Conservation (phyloP, 2,113 vertebrate genomes). For the Mustelus asterias region DNA sequence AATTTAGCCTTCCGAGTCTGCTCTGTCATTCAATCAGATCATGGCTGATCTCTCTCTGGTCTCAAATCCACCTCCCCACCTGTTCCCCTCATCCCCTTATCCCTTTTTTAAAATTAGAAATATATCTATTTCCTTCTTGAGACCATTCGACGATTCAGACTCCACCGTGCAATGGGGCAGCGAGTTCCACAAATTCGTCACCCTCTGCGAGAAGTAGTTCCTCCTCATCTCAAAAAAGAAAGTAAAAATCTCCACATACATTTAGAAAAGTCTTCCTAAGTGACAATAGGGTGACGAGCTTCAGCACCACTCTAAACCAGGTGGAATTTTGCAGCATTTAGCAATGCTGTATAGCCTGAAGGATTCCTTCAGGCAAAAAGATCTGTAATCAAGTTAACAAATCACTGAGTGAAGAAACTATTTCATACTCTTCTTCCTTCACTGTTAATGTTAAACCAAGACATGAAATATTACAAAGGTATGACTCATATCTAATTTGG, state of each 20-base stretch:
- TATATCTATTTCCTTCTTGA: too few relatives aligned
- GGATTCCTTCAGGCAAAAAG: slow-evolving; percentile 11
- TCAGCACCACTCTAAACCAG: neutral
- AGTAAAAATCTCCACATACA: neutral
- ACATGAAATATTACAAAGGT: slow-evolving; percentile 4
- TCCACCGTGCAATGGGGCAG: too few relatives aligned
- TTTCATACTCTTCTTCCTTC: slow-evolving; percentile 15
- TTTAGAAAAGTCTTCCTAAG: too few relatives aligned
- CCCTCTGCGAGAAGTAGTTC: too few relatives aligned
- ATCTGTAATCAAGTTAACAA: slow-evolving; percentile 14
- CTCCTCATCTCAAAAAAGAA: neutral
- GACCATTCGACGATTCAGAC: too few relatives aligned
- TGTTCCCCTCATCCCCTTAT: too few relatives aligned
- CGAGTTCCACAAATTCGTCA: too few relatives aligned
- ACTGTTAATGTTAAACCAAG: slow-evolving; percentile 7
- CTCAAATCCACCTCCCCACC: too few relatives aligned
- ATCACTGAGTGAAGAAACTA: slow-evolving; percentile 8
- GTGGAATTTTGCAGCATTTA: neutral
- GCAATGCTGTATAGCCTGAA: neutral
- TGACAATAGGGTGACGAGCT: neutral
- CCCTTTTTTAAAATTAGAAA: too few relatives aligned
- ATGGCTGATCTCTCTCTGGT: too few relatives aligned
- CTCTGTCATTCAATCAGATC: too few relatives aligned
- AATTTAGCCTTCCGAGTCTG: too few relatives aligned
- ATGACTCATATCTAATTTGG: neutral